These are phyloP conservation scores for Xanthia togata DNA, from an alignment of 2,888 invertebrate genomes.

Conservation along the genomic window DNA sequence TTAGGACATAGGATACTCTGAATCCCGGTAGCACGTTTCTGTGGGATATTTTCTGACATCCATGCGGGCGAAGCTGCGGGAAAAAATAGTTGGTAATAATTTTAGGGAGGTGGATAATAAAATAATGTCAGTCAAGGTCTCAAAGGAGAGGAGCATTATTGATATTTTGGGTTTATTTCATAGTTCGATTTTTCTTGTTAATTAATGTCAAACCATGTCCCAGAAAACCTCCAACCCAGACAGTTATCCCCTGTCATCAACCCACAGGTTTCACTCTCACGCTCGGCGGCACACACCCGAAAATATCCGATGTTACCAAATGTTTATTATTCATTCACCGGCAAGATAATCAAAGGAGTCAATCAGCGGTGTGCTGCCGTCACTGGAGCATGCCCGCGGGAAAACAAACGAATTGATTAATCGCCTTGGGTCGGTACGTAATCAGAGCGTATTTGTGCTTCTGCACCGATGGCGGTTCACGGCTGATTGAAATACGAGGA, in stretches of 20 bases:
- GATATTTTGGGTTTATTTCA: too few species aligned
- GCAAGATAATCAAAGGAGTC: constrained; percentile 75
- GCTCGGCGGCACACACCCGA: constrained; percentile 30
- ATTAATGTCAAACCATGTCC: not conserved
- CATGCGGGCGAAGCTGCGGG: too few species aligned
- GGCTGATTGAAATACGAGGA: constrained; percentile 32
- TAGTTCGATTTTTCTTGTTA: too few species aligned
- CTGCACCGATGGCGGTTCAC: constrained; percentile 54
- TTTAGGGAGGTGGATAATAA: not conserved
- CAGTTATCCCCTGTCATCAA: not conserved
- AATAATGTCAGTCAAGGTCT: too few species aligned
- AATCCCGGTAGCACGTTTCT: too few species aligned
- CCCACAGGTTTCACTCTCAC: constrained; percentile 15
- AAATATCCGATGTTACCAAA: constrained; percentile 58
- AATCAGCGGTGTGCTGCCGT: constrained; percentile 69
- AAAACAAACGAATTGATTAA: constrained; percentile 76
- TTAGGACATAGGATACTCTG: too few species aligned
- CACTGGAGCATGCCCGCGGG: constrained; percentile 70
- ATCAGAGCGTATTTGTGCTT: constrained; percentile 68
- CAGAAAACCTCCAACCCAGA: not conserved
- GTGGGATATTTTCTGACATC: too few species aligned
- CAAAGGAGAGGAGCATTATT: too few species aligned
- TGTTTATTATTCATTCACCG: constrained; percentile 74
- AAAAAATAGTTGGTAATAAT: not conserved
- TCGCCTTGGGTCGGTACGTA: constrained; percentile 67